phyloP scores from a whole-genome alignment of 2,797 vertebrate genomes.

The Phyllotis vaccarum region DNA sequence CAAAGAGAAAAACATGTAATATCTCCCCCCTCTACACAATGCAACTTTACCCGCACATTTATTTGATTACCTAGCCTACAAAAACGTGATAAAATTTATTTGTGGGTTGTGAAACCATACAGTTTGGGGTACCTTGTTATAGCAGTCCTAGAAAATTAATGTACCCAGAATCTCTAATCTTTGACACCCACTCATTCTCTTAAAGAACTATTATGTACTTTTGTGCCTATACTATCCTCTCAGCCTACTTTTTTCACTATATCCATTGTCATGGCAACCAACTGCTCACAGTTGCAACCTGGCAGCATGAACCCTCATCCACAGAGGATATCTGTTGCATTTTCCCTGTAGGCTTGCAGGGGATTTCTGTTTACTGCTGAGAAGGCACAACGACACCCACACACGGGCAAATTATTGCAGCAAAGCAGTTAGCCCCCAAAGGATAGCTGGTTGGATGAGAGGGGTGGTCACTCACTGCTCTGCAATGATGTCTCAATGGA shows the following conservation, averaged over 20 bases:
- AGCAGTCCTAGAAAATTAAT: neutral
- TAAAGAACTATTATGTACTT: neutral
- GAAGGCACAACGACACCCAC: neutral
- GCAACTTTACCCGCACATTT: neutral
- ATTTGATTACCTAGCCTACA: neutral
- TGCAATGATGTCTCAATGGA: neutral
- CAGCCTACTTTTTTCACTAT: neutral
- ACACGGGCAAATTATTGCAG: neutral
- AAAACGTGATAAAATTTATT: neutral
- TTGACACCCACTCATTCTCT: neutral
- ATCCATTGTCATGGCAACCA: conserved; percentile 3
- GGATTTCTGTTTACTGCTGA: neutral
- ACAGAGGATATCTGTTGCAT: neutral
- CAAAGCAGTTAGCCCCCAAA: neutral
- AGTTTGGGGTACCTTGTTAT: neutral
- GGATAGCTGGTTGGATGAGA: no score
- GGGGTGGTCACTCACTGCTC: neutral
- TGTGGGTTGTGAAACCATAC: neutral
- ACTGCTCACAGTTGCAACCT: neutral
- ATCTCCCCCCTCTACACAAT: neutral
- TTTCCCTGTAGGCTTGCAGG: neutral
- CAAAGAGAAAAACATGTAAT: neutral
- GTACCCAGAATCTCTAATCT: neutral
- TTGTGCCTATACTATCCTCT: neutral
- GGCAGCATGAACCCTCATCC: neutral